A percentile compares a stretch with the other conserved stretches of the same genome.
Evolutionary conservation across 2,113 vertebrate species (phyloP).

Genomic region (Lontra canadensis): DNA sequence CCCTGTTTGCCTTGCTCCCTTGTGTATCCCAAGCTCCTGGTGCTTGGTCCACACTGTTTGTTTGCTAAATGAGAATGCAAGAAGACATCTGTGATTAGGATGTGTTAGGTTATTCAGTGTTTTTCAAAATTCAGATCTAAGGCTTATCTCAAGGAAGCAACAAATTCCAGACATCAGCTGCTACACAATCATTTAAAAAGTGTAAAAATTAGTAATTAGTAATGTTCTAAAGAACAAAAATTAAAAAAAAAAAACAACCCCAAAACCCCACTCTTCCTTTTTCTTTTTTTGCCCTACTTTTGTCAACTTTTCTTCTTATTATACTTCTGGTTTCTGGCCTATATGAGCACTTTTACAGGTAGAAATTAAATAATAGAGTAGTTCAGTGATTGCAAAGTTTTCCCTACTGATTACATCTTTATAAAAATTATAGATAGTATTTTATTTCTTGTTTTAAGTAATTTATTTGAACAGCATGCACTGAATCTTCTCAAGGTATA

Average conservation of each 20-base stretch:
- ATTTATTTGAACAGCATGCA: neutral
- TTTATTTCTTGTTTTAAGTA: conserved; percentile 1
- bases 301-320: neutral
- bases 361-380: neutral
- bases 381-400: neutral
- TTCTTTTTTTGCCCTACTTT: neutral
- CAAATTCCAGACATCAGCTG: neutral
- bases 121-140: conserved; percentile 53
- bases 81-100: neutral
- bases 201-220: neutral
- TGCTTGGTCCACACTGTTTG: neutral
- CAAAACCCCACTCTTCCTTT: too few species aligned
- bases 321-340: neutral
- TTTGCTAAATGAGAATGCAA: conserved; percentile 20
- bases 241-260: neutral
- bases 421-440: neutral
- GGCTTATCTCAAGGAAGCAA: conserved; percentile 2
- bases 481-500: conserved; percentile 4
- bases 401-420: neutral
- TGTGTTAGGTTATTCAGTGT: neutral
- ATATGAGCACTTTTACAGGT: neutral
- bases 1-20: neutral
- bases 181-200: neutral
- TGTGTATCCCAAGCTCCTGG: neutral
- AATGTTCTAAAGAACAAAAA: neutral